A percentile compares a stretch with the other conserved stretches of the same genome.
Conservation (phyloP, 1,140 invertebrate genomes). For the Aphis craccivora region DNA sequence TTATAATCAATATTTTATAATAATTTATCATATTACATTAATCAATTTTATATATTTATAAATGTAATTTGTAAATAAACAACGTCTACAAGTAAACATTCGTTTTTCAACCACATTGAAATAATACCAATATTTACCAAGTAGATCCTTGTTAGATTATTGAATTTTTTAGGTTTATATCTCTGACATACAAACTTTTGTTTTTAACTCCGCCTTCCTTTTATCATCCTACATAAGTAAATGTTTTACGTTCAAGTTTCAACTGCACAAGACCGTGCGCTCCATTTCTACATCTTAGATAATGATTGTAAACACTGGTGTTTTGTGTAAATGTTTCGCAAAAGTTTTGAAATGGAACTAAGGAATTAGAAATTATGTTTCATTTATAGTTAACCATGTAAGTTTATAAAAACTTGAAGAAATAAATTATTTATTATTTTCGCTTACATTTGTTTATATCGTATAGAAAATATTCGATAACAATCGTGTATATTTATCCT, state of each 20-base stretch:
- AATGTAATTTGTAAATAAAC: background rate
- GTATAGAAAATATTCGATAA: background rate
- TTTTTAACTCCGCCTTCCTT: background rate
- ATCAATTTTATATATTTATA: background rate
- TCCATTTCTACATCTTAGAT: slow-evolving; percentile 4
- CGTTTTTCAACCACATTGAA: background rate
- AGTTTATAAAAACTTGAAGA: background rate
- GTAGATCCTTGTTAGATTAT: background rate
- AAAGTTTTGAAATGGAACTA: slow-evolving; percentile 23
- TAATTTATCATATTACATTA: background rate
- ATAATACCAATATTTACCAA: background rate
- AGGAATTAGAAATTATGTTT: slow-evolving; percentile 1
- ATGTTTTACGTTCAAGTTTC: slow-evolving; percentile 8
- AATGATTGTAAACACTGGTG: background rate
- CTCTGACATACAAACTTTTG: slow-evolving; percentile 13
- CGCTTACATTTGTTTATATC: background rate
- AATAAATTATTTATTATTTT: background rate
- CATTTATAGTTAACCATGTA: background rate
- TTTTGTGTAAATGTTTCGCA: slow-evolving; percentile 26
- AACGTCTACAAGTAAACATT: background rate
- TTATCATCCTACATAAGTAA: background rate
- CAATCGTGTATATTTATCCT: background rate
- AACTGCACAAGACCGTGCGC: background rate
- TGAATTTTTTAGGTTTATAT: background rate
- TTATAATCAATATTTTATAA: background rate